phyloP scores from a whole-genome alignment of 2,113 vertebrate genomes.

The Panthera tigris region DNA sequence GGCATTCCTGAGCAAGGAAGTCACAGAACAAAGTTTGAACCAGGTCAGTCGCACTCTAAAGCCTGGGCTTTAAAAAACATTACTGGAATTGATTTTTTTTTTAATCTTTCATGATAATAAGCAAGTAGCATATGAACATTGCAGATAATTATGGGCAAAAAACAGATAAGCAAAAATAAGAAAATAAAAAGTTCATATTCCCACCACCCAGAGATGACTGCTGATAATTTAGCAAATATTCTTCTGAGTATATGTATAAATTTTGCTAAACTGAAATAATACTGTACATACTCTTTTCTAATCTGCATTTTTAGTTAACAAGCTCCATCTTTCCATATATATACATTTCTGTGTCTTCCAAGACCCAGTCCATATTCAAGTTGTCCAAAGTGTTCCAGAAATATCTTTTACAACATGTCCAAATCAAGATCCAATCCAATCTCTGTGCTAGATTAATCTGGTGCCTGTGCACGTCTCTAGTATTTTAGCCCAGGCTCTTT shows the following conservation, averaged over 20 bases:
- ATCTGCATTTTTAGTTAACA: not conserved
- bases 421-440: not conserved
- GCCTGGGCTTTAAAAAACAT: not conserved
- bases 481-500: not conserved
- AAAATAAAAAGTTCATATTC: slow-evolving; percentile 9
- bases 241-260: not conserved
- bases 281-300: not conserved
- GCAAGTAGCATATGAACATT: not conserved
- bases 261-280: slow-evolving; percentile 31
- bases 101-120: not conserved
- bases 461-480: not conserved
- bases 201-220: not conserved
- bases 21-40: not conserved
- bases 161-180: slow-evolving; percentile 44
- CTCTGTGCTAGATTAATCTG: not conserved
- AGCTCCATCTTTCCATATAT: not conserved
- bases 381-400: not conserved
- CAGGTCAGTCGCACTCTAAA: not conserved
- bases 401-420: not conserved
- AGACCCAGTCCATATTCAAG: not conserved
- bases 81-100: not conserved
- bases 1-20: not conserved
- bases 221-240: not conserved
- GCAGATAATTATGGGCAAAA: not conserved
- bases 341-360: not conserved